Percentiles rank a stretch among this genome's conserved stretches.
Evolutionary conservation across 1,140 invertebrate genomes (phyloP).

Genomic region (Argopecten irradians): DNA sequence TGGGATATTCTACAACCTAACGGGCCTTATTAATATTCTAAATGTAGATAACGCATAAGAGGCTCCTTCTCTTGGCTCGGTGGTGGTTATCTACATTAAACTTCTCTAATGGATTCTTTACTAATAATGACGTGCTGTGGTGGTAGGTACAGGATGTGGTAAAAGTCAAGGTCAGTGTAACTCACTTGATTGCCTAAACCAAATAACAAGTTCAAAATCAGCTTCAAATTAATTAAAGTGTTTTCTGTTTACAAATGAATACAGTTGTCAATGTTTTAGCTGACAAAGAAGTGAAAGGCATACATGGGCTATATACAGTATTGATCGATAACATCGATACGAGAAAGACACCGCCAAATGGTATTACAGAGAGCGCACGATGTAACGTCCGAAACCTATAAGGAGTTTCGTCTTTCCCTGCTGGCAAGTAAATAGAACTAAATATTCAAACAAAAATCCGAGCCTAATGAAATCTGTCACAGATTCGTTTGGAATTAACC

Average conservation of each 20-base stretch:
- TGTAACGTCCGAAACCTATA: not conserved
- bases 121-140: too few species aligned
- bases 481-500: not conserved
- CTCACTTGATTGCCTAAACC: not conserved
- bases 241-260: not conserved
- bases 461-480: not conserved
- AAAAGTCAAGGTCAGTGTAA: not conserved
- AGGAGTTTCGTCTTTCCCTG: not conserved
- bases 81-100: too few species aligned
- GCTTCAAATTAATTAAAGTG: constrained; percentile 10
- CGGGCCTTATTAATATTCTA: too few species aligned
- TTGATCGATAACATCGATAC: not conserved
- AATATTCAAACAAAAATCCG: not conserved
- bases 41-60: too few species aligned
- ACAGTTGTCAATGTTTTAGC: not conserved
- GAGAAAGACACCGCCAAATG: not conserved
- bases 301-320: too few species aligned
- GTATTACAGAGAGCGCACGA: not conserved
- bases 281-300: not conserved
- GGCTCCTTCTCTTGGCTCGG: too few species aligned
- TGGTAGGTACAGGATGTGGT: too few species aligned
- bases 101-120: too few species aligned
- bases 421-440: not conserved
- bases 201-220: not conserved
- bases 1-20: too few species aligned